Evolutionary conservation across 2,888 invertebrate species (phyloP), one percentile per base, ranked within the genome.

Genomic region (Euzetes globulus): DNA sequence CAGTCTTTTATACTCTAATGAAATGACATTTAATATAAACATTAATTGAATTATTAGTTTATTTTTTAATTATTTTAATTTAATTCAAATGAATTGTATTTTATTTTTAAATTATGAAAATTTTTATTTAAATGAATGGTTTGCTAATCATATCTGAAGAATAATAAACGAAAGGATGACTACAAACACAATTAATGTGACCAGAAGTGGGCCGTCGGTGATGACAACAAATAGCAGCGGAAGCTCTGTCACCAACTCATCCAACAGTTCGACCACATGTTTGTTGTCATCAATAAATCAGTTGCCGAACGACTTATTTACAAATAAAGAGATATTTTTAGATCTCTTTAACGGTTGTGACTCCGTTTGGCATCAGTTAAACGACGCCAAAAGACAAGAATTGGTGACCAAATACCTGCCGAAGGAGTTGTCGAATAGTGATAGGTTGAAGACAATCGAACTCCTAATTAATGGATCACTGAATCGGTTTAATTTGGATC

Each of bases 341-440:
- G 25, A 50, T 33, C 19, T 73, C 27, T 25, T 73, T 15, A 41
- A 27, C 47, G 33, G 58, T 60, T 41, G 29, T 68, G 47, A 73
- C 68, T 33, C 29, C 1, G n/a, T 73, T 25, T 68, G 65, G 65
- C 33, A 52, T 15, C 41, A 50, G n/a, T 50, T 75, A 11, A 37
- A 41, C 63, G 63, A 72, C 11, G 13, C n/a, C 11, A 75, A 75
- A 50, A 22, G 47, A 63, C 27, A 60, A n/a, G 71, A 71, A 33
- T 45, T 75, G 17, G 37, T 72, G 7, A 33, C 72, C 41, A 75
- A 75, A 22, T 52, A 63, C 72, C 33, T 75, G 47, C 75, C 75
- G n/a, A 60, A 50, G 9, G 47, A 27, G 25, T 47, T 75, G 11
- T 27, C 45, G n/a, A 41, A 17, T 6, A 47, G 55, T 25, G 71